Conservation (phyloP, 2,797 vertebrate species). For the Etheostoma perlongum region DNA sequence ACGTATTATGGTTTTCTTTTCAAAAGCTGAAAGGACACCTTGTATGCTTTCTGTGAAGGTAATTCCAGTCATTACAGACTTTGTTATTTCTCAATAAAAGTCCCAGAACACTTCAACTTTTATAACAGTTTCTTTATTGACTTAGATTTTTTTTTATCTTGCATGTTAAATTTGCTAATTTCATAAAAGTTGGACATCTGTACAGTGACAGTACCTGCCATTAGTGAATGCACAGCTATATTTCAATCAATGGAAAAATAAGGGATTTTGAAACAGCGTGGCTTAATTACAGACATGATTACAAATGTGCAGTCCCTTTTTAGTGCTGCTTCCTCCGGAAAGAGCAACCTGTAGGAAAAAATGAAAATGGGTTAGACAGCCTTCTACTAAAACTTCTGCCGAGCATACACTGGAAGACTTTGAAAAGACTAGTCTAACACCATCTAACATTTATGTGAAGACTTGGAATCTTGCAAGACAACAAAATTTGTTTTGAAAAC, state of each 20-base stretch:
- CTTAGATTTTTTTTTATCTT: slow-evolving; percentile 2
- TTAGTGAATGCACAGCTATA: slow-evolving; percentile 50
- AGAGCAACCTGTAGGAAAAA: slow-evolving; percentile 86
- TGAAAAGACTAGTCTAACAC: too few species aligned
- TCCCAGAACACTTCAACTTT: slow-evolving; percentile 25
- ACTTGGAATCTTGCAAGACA: too few species aligned
- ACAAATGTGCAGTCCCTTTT: slow-evolving; percentile 60
- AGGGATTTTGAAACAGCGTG: slow-evolving; percentile 35
- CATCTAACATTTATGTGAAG: too few species aligned
- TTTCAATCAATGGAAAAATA: slow-evolving; percentile 68
- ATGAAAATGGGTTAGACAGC: neutral
- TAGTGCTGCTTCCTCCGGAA: slow-evolving; percentile 93
- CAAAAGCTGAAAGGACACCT: slow-evolving; percentile 56
- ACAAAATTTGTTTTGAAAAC: too few species aligned
- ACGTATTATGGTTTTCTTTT: slow-evolving; percentile 30
- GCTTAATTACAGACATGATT: slow-evolving; percentile 46
- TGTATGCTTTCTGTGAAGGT: slow-evolving; percentile 87
- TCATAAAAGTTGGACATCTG: slow-evolving; percentile 42
- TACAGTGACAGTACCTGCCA: slow-evolving; percentile 52
- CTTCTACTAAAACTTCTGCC: neutral
- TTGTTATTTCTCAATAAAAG: slow-evolving; percentile 73
- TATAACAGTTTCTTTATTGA: slow-evolving; percentile 46
- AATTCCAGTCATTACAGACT: slow-evolving; percentile 47
- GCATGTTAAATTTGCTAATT: slow-evolving; percentile 12
- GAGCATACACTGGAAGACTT: too few species aligned